Conservation (phyloP, 2,113 vertebrate species). For the Tragelaphus imberbis region DNA sequence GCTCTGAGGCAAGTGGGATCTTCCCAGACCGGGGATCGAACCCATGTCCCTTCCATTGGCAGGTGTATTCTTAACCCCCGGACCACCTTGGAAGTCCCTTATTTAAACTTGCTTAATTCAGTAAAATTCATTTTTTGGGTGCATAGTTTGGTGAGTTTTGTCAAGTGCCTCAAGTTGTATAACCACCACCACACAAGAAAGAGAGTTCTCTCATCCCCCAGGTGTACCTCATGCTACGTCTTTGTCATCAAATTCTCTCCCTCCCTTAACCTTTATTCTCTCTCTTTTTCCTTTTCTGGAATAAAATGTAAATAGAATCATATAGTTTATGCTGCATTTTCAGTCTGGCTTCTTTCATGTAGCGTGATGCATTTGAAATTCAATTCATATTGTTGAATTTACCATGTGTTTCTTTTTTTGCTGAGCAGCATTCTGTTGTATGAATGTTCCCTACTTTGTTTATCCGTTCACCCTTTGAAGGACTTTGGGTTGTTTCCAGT, state of each 20-base stretch:
- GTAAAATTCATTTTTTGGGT: background rate
- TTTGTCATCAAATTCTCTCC: background rate
- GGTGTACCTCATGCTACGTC: fast-evolving
- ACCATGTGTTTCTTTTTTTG: background rate
- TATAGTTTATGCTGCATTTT: background rate
- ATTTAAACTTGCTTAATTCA: background rate
- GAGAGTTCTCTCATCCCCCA: background rate
- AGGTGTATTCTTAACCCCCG: background rate
- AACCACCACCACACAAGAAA: background rate
- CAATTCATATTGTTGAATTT: background rate
- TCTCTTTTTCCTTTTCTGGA: background rate
- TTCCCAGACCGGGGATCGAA: background rate
- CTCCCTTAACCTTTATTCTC: background rate
- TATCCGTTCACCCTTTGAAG: background rate
- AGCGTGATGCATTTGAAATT: too few species aligned
- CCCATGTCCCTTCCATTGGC: background rate
- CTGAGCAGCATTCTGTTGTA: background rate
- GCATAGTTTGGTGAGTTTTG: background rate
- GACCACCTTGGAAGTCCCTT: background rate
- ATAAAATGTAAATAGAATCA: background rate
- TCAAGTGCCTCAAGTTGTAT: background rate
- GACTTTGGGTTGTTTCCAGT: background rate
- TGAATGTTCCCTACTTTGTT: background rate
- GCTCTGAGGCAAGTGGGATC: background rate
- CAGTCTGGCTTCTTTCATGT: background rate